Base-by-base conservation (phyloP, 2,888 invertebrate genomes). In the Orthosia incerta region DNA sequence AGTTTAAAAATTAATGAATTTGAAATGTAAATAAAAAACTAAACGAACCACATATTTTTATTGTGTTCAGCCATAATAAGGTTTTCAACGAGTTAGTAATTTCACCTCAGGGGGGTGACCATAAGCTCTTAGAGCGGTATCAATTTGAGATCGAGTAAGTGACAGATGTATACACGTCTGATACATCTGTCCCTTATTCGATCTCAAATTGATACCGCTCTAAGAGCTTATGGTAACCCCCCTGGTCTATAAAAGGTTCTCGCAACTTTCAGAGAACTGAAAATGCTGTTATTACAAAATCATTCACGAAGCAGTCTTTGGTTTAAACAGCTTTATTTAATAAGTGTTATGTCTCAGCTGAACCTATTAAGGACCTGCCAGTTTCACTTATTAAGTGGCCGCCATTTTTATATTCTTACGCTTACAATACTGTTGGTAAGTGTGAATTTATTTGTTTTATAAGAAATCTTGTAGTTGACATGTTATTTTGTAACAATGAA, bases 351-450 rank as follows among this genome's bases (percentile, higher is more conserved):
- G 67, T 46, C 64, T 65, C 39, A 67, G 64, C 57, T 50, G 45
- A 69, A 50, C 26, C 77, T 81, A 84, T 84, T 86, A 82, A 61
- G 57, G 16, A 74, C 26, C 76, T 76, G 84, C 75, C 84, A 85
- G 45, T 59, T 71, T 63, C 86, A 82, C 39, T 76, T 45, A 71
- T 69, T 73, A 63, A 50, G n/a, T 9, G 56, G 53, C 2, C 15
- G 56, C 50, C 70, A 39, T 61, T 66, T 66, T 50, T 56, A 23
- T 45, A 53, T 31, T 46, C 51, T 55, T 16, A 48, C 23, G 3
- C 20, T 78, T 63, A 76, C 74, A 59, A 62, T 64, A 57, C 18
- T 48, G 16, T 51, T 46, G 18, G 68, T 55, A 13, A 26, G n/a
- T 64, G 59, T 64, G 64, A 76, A 80, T 46, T 63, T 50, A 16